Evolutionary conservation across 2,888 invertebrate genomes (phyloP), one percentile per base, ranked within the genome.

Genomic region (Neocrepidodera transversa): DNA sequence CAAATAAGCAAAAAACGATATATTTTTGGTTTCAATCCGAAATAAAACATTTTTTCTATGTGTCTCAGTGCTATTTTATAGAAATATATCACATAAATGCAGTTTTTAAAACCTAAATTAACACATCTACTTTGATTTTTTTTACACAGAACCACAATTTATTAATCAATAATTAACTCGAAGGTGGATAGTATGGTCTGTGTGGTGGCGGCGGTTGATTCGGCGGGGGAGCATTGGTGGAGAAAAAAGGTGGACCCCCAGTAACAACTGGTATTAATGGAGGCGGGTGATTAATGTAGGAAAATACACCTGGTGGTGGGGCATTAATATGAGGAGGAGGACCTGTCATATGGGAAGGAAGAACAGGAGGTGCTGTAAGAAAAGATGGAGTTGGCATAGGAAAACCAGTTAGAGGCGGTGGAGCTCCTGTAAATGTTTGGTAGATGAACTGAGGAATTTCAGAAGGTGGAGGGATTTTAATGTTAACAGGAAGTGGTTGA

Each of bases 221-320:
- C 13, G 74, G 74, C 2, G 79, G 76, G 16, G 78, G 74, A 11
- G 78, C 73, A 11, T 74, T 73, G 36, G 65, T 78, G 69, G 71
- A 78, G 72, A 60, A 79, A 1, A 82, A 82, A 0, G 82, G 66
- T 14, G 65, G 65, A n/a, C 43, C 82, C 3, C 68, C 67, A 0
- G 82, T 82, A 62, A 82, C 83, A 54, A 82, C 79, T 18, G 82
- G 66, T 10, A 80, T 72, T 62, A 78, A 76, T 10, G 78, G 78
- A 10, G 78, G 78, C 1, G 78, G 77, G 59, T 77, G 76, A 10
- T 69, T 68, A 1, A 76, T 74, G 42, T 71, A 77, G 4, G 77
- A 72, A 67, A 74, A 78, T 5, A 76, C 76, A 28, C 26, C 43
- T 6, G 51, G 50, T 7, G 68, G 65, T 16, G 73, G 73, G 6